Evolutionary conservation across 2,888 invertebrate genomes (phyloP), one percentile per base, ranked within the genome.

Genomic region (Thelaira solivaga): DNA sequence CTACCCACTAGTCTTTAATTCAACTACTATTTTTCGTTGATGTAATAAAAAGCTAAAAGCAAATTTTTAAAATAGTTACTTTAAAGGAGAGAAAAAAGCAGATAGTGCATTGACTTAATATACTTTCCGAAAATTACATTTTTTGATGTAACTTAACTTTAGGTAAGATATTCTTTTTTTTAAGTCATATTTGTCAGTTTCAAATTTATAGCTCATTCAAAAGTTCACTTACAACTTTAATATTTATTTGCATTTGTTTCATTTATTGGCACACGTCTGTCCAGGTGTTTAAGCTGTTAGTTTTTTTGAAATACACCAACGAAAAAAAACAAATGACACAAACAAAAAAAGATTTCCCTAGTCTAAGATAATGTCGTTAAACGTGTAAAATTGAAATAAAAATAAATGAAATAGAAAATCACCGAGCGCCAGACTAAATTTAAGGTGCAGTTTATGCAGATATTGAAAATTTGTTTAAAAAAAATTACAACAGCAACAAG

Each of bases 371-470:
- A 68, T 36, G 67, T 77, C 68, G 57, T 69, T 77, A 73, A 77
- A 77, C 68, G 64, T 77, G 77, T 77, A 45, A 77, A 77, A 77
- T 62, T 59, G 43, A 49, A 67, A 71, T 61, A 49, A 62, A 67
- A 55, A 67, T 51, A 71, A 57, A 8, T 29, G 11, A 61, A 71
- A 62, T 31, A 67, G 5, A 71, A 67, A 80, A 68, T 64, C 55
- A 64, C 51, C 41, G 57, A 79, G 79, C 81, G 79, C 80, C 79
- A 77, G 81, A 81, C 81, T 62, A 76, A 69, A 79, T 76, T 79
- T 79, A 79, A 80, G 81, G 80, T 80, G 81, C 81, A 81, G 81
- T 79, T 68, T 18, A 34, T 20, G 61, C n/a, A 77, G 43, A 73
- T 77, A 73, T 77, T 64, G 39, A 73, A 77, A 73, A 57, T 43